A percentile compares a stretch with the other conserved stretches of the same genome.
phyloP scores from a whole-genome alignment of 2,888 invertebrate genomes.

The Cantharis flavilabris region DNA sequence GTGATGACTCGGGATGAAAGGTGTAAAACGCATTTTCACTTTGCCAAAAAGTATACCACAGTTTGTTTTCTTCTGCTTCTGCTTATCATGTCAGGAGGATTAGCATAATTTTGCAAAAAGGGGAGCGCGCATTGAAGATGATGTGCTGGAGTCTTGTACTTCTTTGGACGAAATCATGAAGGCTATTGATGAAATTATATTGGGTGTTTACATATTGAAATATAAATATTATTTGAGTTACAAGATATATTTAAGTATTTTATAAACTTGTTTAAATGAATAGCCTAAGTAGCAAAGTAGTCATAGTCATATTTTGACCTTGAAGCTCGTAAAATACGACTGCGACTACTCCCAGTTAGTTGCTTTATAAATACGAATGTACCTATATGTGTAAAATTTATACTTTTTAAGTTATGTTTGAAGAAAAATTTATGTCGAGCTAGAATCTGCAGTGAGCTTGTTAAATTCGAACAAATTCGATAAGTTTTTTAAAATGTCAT shows the following conservation, averaged over 20 bases:
- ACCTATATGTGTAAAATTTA: background rate
- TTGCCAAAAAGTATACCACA: too few relatives aligned
- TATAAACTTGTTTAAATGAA: background rate
- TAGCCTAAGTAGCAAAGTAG: background rate
- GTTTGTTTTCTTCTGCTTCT: too few relatives aligned
- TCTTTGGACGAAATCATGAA: too few relatives aligned
- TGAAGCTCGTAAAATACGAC: background rate
- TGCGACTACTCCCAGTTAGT: background rate
- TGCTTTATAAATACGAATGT: background rate
- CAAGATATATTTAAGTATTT: background rate
- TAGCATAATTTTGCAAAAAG: too few relatives aligned
- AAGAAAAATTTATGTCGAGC: background rate
- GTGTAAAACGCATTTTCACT: too few relatives aligned
- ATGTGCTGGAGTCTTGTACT: too few relatives aligned
- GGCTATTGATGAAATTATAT: background rate
- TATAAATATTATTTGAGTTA: background rate
- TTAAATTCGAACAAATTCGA: too few relatives aligned
- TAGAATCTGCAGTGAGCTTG: background rate
- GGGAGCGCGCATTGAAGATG: too few relatives aligned
- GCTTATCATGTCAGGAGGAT: too few relatives aligned
- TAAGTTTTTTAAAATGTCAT: too few relatives aligned
- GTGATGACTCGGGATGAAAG: too few relatives aligned
- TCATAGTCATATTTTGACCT: background rate
- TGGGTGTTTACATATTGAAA: background rate
- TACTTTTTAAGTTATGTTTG: background rate